Evolutionary conservation across 2,797 vertebrate species (phyloP).

Genomic region (Chaetodon trifasciatus): DNA sequence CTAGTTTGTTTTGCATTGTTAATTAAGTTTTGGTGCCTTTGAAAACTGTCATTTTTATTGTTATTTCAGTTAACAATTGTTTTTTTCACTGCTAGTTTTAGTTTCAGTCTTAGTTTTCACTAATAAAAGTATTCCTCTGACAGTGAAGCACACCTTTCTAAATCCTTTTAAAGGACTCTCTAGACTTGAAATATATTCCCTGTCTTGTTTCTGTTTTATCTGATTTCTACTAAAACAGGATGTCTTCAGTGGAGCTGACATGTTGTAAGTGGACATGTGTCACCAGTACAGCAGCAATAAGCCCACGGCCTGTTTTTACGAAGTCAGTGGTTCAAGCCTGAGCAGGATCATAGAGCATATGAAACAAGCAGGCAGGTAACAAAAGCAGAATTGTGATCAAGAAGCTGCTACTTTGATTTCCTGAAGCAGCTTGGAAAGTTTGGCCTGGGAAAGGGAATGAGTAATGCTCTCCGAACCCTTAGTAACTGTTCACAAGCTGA

Average conservation of each 20-base stretch:
- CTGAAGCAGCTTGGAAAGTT: conserved; percentile 26
- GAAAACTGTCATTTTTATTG: too few species aligned
- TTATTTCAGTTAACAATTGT: too few species aligned
- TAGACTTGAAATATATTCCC: neutral
- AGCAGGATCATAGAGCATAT: conserved; percentile 35
- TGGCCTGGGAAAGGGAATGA: conserved; percentile 45
- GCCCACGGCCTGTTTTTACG: conserved; percentile 13
- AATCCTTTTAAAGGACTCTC: conserved; percentile 1
- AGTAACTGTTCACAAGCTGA: conserved; percentile 39
- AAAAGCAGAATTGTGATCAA: conserved; percentile 35
- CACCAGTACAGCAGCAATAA: neutral
- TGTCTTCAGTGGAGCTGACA: neutral
- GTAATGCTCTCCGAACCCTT: conserved; percentile 28
- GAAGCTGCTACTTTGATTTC: conserved; percentile 51
- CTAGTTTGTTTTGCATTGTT: too few species aligned
- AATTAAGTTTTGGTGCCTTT: too few species aligned
- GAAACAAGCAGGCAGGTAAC: conserved; percentile 34
- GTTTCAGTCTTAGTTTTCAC: too few species aligned
- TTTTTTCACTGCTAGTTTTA: too few species aligned
- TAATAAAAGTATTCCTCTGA: neutral
- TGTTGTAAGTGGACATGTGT: conserved; percentile 6
- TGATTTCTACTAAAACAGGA: neutral
- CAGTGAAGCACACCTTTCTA: neutral
- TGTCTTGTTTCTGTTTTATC: conserved; percentile 15
- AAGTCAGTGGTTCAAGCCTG: conserved; percentile 33